phyloP scores from a whole-genome alignment of 2,113 vertebrate genomes.

The Sinocyclocheilus maitianheensis region DNA sequence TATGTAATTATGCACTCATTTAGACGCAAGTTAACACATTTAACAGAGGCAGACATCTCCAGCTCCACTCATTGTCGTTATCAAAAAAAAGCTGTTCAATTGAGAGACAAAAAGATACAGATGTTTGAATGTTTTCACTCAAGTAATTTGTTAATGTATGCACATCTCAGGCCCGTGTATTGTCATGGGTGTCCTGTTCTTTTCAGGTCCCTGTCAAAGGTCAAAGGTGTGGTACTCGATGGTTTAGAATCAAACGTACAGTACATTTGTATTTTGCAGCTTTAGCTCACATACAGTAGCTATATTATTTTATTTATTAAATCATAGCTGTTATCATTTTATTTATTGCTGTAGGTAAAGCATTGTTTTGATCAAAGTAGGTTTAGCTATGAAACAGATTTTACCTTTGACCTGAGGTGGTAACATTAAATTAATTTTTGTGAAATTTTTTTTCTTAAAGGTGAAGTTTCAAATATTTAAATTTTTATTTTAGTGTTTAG shows the following conservation, averaged over 20 bases:
- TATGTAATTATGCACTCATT: constrained; percentile 70
- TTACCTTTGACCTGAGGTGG: too few species aligned
- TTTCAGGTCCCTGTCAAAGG: neutral
- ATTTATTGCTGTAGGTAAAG: neutral
- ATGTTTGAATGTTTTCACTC: constrained; percentile 51
- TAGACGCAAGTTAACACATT: constrained; percentile 67
- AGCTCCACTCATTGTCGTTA: constrained; percentile 62
- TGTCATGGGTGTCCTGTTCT: neutral
- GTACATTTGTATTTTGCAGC: neutral
- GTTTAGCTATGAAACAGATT: too few species aligned
- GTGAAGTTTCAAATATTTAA: too few species aligned
- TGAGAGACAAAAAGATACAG: constrained; percentile 56
- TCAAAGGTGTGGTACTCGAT: neutral
- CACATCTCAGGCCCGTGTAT: constrained; percentile 10
- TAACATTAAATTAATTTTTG: neutral
- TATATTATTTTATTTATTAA: neutral
- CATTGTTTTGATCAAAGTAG: neutral
- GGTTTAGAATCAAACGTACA: neutral
- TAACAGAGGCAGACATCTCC: constrained; percentile 62
- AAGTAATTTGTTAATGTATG: constrained; percentile 45
- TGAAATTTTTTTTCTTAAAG: neutral
- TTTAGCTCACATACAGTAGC: neutral
- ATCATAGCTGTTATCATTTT: too few species aligned
- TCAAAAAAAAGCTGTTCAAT: constrained; percentile 51
- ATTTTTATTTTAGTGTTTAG: neutral